These are phyloP conservation scores for Acomys russatus DNA, from an alignment of 2,797 vertebrate genomes.

Conservation along the genomic window DNA sequence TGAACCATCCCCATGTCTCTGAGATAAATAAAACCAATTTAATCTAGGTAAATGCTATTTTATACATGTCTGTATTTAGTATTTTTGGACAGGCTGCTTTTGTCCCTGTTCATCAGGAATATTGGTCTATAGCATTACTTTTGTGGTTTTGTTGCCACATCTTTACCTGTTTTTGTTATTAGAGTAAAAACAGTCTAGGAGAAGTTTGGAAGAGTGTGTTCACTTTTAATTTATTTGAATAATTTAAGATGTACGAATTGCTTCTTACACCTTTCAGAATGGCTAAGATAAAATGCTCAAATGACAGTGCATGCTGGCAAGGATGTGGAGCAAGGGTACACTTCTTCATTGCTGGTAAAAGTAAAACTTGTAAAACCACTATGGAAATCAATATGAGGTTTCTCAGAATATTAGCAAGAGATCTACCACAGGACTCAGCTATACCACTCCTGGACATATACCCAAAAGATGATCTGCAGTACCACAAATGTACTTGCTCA, in stretches of 20 bases:
- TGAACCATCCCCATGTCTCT: neutral
- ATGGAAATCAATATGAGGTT: too few relatives aligned
- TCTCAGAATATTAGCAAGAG: too few relatives aligned
- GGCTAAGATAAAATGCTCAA: too few relatives aligned
- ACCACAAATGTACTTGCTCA: too few relatives aligned
- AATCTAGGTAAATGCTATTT: neutral
- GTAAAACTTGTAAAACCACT: too few relatives aligned
- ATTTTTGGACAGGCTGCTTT: neutral
- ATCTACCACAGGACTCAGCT: too few relatives aligned
- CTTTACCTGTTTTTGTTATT: neutral
- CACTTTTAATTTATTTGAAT: neutral
- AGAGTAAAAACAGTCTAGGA: neutral
- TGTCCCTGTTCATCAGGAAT: neutral
- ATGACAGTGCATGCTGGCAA: too few relatives aligned
- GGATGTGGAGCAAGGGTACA: too few relatives aligned
- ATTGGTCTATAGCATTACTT: neutral
- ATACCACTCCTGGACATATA: too few relatives aligned
- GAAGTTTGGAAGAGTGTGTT: neutral
- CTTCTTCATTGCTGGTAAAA: too few relatives aligned
- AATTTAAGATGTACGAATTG: neutral
- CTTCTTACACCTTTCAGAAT: too few relatives aligned
- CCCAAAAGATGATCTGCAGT: too few relatives aligned
- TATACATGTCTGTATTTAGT: neutral
- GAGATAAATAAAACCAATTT: neutral
- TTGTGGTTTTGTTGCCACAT: neutral